Conservation (phyloP, 2,113 vertebrate genomes). For the Perca fluviatilis region DNA sequence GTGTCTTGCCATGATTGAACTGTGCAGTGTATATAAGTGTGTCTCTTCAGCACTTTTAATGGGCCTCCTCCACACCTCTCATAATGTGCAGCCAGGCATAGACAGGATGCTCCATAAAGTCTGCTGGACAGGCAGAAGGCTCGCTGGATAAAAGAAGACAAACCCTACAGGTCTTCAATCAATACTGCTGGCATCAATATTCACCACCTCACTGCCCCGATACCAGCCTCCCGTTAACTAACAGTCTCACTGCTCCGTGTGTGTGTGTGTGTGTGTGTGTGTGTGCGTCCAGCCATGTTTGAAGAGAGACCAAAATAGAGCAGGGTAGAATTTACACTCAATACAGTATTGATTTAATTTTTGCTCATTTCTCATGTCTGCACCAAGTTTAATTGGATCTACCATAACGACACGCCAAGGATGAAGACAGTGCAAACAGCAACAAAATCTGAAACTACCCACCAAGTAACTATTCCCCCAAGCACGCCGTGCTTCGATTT, state of each 20-base stretch:
- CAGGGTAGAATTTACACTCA: conserved; percentile 60
- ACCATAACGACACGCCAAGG: conserved; percentile 12
- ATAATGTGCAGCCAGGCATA: conserved; percentile 71
- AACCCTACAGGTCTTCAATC: conserved; percentile 76
- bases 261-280: conserved; percentile 22
- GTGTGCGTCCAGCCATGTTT: conserved; percentile 23
- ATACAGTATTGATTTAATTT: conserved; percentile 68
- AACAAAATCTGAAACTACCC: conserved; percentile 15
- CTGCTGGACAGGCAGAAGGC: conserved; percentile 61
- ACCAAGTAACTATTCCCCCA: conserved; percentile 17
- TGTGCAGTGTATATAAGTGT: conserved; percentile 32
- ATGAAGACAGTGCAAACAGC: conserved; percentile 45
- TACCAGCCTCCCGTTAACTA: conserved; percentile 68
- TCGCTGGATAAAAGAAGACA: conserved; percentile 72
- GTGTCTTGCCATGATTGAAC: conserved; percentile 46
- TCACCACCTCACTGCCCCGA: conserved; percentile 64
- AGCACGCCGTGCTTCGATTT: background rate
- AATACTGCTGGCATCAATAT: conserved; percentile 77
- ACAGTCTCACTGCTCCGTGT: conserved; percentile 28
- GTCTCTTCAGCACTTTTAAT: conserved; percentile 64
- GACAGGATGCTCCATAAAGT: conserved; percentile 69
- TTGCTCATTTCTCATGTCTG: conserved; percentile 71
- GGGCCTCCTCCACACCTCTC: conserved; percentile 60
- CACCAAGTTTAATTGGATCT: conserved; percentile 69
- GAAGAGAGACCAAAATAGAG: conserved; percentile 59